Conservation (phyloP, 92 coral and sea anemone species). For the Virgularia gustaviana region DNA sequence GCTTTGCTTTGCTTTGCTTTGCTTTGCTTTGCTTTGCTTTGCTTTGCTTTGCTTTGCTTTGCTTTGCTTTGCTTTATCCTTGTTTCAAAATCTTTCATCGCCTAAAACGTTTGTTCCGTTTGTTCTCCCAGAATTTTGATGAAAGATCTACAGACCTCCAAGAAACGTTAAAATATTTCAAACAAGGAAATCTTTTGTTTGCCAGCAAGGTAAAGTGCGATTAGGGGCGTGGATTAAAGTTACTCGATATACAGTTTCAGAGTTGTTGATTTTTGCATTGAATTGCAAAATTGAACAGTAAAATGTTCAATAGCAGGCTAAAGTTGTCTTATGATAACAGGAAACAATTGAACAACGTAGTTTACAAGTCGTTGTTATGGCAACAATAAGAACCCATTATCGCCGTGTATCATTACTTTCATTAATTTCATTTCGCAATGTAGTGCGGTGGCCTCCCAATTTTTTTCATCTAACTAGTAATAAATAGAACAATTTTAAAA, state of each 20-base stretch:
- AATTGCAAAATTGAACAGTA: background rate
- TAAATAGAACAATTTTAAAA: too few relatives aligned
- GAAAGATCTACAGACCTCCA: constrained; percentile 47
- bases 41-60: too few relatives aligned
- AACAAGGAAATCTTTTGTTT: constrained; percentile 71
- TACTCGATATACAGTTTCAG: too few relatives aligned
- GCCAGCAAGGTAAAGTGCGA: constrained; percentile 74
- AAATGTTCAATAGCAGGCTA: background rate
- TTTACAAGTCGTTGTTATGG: background rate
- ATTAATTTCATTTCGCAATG: too few relatives aligned
- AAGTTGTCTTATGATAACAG: background rate
- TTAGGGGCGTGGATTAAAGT: too few relatives aligned
- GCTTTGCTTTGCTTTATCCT: too few relatives aligned
- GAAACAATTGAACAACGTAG: background rate
- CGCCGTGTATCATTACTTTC: too few relatives aligned
- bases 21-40: too few relatives aligned
- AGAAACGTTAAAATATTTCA: constrained; percentile 74
- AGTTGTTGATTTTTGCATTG: background rate
- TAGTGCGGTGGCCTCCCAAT: too few relatives aligned
- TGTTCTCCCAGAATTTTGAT: constrained; percentile 59
- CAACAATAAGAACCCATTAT: too few relatives aligned
- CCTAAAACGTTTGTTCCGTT: background rate
- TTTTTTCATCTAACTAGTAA: too few relatives aligned
- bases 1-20: too few relatives aligned
- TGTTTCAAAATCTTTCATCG: background rate